Base-by-base conservation (phyloP, 2,113 vertebrate species). In the Scortum barcoo region DNA sequence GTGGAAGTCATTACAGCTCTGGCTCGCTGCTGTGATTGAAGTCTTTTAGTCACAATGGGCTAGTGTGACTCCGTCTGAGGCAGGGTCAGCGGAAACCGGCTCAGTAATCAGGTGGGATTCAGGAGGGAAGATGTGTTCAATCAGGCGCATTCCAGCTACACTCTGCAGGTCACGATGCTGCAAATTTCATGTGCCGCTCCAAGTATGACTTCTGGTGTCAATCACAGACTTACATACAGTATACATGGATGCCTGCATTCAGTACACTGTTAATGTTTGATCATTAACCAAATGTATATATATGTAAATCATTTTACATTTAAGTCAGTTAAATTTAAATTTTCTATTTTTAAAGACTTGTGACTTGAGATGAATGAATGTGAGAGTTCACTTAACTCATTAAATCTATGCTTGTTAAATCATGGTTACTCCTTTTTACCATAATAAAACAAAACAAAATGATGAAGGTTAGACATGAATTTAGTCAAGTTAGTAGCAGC, bases 1-100 rank as follows among this genome's bases (percentile, higher is more conserved):
- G 91, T 93, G 90, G 85, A 90, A 91, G 88, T 86, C 87, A 88
- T 93, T 89, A 86, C 75, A 72, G 83, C 86, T 69, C 68, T 2
- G 54, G 71, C 85, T 88, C 77, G 22, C 82, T 1, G 56, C 76
- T 85, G 85, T 94, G 93, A 94, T 92, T 93, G 94, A 94, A 92
- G 89, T 87, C 89, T 91, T 79, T 90, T 72, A 76, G 81, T 73
- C 72, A 90, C 90, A 91, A 87, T 82, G 69, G 85, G 38, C 36
- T 1, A 28, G 57, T 26, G 76, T 65, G 86, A 83, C 74, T 88
- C 42, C 1, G 7, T 72, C 53, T 76, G 83, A 72, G 61, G 51
- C 82, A 7, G 87, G 88, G 88, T 88, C 84, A 84, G 78, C 9
- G 14, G 80, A 78, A 80, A 81, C 26, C 26, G 2, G 68, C 74